Evolutionary conservation across 2,113 vertebrate genomes (phyloP), one percentile per base, ranked within the genome.

Genomic region (Scophthalmus maximus): DNA sequence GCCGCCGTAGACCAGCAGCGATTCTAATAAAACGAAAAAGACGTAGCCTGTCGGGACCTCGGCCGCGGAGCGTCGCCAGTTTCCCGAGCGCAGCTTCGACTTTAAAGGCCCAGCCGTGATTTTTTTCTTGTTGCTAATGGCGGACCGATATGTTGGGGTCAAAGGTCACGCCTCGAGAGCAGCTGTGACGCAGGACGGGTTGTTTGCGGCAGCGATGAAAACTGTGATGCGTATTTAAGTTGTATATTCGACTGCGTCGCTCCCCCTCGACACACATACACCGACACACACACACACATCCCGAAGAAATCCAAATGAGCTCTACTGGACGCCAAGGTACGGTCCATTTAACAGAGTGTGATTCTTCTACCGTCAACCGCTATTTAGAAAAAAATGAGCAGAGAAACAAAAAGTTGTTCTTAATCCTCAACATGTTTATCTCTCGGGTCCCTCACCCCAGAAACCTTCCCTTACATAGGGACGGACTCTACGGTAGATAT

Each of bases 391-490:
- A n/a, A n/a, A n/a, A n/a, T n/a, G n/a, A n/a, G n/a, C n/a, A n/a
- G n/a, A n/a, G n/a, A n/a, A n/a, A n/a, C n/a, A n/a, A n/a, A n/a
- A n/a, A n/a, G n/a, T n/a, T n/a, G n/a, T n/a, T n/a, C 44, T 57
- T 6, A 30, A 29, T 51, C 20, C 26, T 69, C 66, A 25, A 47
- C 51, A 64, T 55, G 52, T 22, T 20, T 32, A 77, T 73, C 27
- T 71, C 25, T 70, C 44, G 60, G 66, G n/a, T n/a, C n/a, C n/a
- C n/a, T n/a, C n/a, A n/a, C 76, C 70, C 60, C 9, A 38, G 5
- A 38, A 81, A 75, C 80, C 61, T 27, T 68, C 36, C 23, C 10
- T n/a, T n/a, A 29, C 75, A 73, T 70, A 69, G 66, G 73, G 25
- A 52, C 6, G 53, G 51, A 55, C 60, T n/a, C n/a, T 6, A 66